Percentiles rank a stretch among this genome's conserved stretches.
Conservation (phyloP, 2,797 vertebrate species). For the Todus mexicanus region DNA sequence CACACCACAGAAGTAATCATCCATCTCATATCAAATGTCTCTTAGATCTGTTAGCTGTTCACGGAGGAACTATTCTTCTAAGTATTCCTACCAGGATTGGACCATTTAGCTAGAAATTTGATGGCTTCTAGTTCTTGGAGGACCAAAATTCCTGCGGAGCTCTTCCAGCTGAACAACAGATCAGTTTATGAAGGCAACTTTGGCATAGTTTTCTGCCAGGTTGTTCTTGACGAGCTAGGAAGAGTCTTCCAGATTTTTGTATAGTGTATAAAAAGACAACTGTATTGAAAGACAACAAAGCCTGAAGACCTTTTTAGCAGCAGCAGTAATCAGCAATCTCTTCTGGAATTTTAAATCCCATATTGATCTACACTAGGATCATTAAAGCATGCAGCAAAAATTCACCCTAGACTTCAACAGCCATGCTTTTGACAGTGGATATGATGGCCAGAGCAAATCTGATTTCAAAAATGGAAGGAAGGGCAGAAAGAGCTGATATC, state of each 20-base stretch:
- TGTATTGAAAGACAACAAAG: background rate
- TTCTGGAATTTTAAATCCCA: background rate
- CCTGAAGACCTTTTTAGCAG: background rate
- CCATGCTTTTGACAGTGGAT: background rate
- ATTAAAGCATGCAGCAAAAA: background rate
- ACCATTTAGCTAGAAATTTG: background rate
- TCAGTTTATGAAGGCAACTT: background rate
- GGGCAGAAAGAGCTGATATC: background rate
- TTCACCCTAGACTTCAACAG: background rate
- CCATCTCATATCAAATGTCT: background rate
- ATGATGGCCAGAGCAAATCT: background rate
- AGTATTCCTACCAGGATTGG: background rate
- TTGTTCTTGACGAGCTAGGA: background rate
- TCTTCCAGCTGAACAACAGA: background rate
- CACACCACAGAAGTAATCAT: background rate
- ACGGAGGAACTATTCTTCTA: background rate
- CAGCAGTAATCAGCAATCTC: background rate
- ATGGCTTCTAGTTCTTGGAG: background rate
- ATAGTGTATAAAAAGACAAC: background rate
- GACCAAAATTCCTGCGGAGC: background rate
- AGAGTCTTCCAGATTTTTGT: background rate
- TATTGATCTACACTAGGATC: background rate
- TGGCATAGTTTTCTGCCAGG: background rate
- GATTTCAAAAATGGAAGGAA: background rate
- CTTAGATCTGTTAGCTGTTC: background rate